Evolutionary conservation across 2,113 vertebrate species (phyloP), one percentile per base, ranked within the genome.

Genomic region (Balaeniceps rex): DNA sequence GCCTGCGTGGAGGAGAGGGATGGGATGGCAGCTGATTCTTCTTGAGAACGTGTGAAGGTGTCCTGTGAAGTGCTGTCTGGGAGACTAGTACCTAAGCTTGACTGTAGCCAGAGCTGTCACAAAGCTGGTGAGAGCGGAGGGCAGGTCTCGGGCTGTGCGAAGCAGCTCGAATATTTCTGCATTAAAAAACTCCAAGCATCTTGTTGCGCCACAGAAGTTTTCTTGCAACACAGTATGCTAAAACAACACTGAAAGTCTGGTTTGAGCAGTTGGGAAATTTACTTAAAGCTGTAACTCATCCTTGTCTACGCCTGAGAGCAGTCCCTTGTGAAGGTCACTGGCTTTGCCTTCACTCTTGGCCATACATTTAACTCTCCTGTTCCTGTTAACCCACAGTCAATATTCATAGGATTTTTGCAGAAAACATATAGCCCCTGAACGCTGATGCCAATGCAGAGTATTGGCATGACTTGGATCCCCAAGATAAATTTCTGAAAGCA

Each of bases 251-350:
- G 63, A 19, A 49, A 34, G 51, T 61, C 42, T 69, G 58, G 17
- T 36, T 40, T 65, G 40, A 49, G 83, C 66, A 16, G 31, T 57
- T 92, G 88, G 63, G 86, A 83, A 90, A 61, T 65, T 23, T 0
- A 3, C 77, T 60, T 28, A 22, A 74, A 87, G 55, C 52, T 87
- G 77, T 24, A 72, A 49, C 31, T 91, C 26, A 5, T 47, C 76
- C 54, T 51, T n/a, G 33, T 14, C 60, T 44, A 0, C 0, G 9
- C 1, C 2, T 2, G 66, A 77, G 69, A 81, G 28, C 63, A 0
- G 19, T n/a, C n/a, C 55, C 78, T 28, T 25, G 19, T 58, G 70
- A 42, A 88, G 82, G 88, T 76, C 78, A 46, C 21, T 69, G 82
- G 5, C 75, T 75, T 42, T 24, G 22, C 65, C 61, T 85, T 90